Conservation (phyloP, 37 sponge, comb jelly and placozoan genomes). For the Aplysina aerophoba region DNA sequence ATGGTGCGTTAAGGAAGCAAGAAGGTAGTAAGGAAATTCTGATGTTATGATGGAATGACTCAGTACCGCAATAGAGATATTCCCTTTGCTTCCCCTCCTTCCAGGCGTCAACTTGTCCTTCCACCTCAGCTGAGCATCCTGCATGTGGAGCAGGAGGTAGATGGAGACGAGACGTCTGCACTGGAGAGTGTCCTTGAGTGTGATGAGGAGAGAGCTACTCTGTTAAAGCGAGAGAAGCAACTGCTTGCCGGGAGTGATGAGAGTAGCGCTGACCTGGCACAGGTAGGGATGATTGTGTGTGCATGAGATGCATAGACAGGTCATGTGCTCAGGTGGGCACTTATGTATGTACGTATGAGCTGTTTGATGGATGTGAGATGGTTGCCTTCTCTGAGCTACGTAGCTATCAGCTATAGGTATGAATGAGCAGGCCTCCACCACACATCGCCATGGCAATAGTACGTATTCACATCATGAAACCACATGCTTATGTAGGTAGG, state of each 20-base stretch:
- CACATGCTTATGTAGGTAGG: too few species aligned
- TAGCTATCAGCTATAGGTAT: too few species aligned
- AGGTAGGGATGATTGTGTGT: not conserved
- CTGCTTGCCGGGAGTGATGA: slow-evolving; percentile 33
- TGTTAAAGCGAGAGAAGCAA: slow-evolving; percentile 61
- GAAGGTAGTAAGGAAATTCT: too few species aligned
- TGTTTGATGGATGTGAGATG: too few species aligned
- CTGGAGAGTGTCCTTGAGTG: slow-evolving; percentile 86
- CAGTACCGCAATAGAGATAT: not conserved
- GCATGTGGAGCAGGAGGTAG: slow-evolving; percentile 93
- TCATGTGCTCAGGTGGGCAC: too few species aligned
- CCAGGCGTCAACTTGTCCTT: slow-evolving; percentile 67
- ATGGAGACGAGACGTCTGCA: slow-evolving; percentile 71
- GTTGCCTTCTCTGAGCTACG: too few species aligned
- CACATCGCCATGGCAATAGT: too few species aligned
- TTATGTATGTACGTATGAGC: too few species aligned
- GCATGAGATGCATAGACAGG: too few species aligned
- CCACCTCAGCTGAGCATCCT: slow-evolving; percentile 69
- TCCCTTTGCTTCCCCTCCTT: not conserved
- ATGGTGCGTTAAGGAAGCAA: too few species aligned
- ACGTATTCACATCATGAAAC: too few species aligned
- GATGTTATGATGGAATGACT: not conserved
- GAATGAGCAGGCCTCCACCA: too few species aligned
- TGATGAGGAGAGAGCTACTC: slow-evolving; percentile 65
- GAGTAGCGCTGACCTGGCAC: slow-evolving; percentile 5